Evolutionary conservation across 2,113 vertebrate species (phyloP), one percentile per base, ranked within the genome.

Genomic region (Cariama cristata): DNA sequence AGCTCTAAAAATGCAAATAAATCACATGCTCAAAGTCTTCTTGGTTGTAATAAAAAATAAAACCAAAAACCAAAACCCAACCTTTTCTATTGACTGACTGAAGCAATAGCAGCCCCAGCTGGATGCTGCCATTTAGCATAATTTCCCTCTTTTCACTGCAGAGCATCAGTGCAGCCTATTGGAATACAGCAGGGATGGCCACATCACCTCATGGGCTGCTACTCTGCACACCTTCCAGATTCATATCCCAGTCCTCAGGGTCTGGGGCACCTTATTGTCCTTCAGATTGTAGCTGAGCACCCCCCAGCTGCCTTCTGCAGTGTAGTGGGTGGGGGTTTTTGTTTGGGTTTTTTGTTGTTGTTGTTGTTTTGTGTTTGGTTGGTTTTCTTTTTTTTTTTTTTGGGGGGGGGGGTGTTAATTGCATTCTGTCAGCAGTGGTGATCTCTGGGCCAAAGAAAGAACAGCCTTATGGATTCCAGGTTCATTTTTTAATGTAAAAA

Each of bases 261-360:
- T 24, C 83, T 60, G 62, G 45, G 60, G 27, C 50, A 86, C 52
- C 24, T 59, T 19, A 8, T 4, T 44, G 56, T 16, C 83, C 90
- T 96, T 74, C 55, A 40, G 53, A 50, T 10, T 5, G 19, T 20
- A 26, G 20, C 33, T 12, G 27, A 72, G 53, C 73, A 38, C 72
- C 56, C 24, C 44, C 45, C 64, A 64, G 28, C 62, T 59, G 27
- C 52, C 86, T 81, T 62, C 68, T 18, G 30, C 8, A n/a, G 20
- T 0, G 2, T 2, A 9, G 50, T 4, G 58, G 21, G 38, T 38
- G 38, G 38, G 38, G n/a, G n/a, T n/a, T n/a, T n/a, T n/a, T n/a
- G n/a, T n/a, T n/a, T n/a, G n/a, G n/a, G n/a, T n/a, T n/a, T n/a
- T n/a, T n/a, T n/a, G n/a, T n/a, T n/a, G n/a, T n/a, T n/a, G n/a